A percentile compares a stretch with the other conserved stretches of the same genome.
phyloP scores from a whole-genome alignment of 1,140 invertebrate species.

The Drosophila biarmipes region DNA sequence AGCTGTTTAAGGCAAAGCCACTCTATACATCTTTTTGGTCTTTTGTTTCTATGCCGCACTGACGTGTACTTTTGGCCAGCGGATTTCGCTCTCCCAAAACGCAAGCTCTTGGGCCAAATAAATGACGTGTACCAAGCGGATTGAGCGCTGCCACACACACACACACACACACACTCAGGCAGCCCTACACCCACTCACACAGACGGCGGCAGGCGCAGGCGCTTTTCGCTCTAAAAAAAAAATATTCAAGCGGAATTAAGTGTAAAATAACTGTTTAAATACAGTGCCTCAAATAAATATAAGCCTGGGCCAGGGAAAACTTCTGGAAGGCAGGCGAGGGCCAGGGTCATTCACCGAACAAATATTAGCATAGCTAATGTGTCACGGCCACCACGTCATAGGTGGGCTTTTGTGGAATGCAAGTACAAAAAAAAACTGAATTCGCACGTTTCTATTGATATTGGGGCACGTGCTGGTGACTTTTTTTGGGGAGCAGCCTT shows the following conservation, averaged over 20 bases:
- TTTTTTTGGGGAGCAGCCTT: slow-evolving; percentile 8
- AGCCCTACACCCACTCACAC: slow-evolving; percentile 14
- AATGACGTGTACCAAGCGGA: slow-evolving; percentile 76
- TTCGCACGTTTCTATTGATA: slow-evolving; percentile 20
- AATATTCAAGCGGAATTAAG: slow-evolving; percentile 1
- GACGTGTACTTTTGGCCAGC: slow-evolving; percentile 57
- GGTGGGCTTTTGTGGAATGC: background rate
- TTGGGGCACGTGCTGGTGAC: slow-evolving; percentile 32
- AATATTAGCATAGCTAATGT: slow-evolving; percentile 16
- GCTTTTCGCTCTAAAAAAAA: slow-evolving; percentile 21
- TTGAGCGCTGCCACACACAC: slow-evolving; percentile 42
- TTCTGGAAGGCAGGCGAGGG: background rate
- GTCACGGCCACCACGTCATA: slow-evolving; percentile 32
- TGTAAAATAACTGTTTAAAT: slow-evolving; percentile 6
- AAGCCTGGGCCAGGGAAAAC: background rate
- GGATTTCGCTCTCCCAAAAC: background rate
- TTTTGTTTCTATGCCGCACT: slow-evolving; percentile 38
- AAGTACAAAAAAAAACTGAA: background rate
- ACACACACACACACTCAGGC: slow-evolving; percentile 4
- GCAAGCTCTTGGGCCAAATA: slow-evolving; percentile 14
- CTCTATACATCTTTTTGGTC: background rate
- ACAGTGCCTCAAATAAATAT: background rate
- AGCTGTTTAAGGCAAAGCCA: slow-evolving; percentile 43
- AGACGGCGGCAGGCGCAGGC: slow-evolving; percentile 51
- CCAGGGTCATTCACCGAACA: slow-evolving; percentile 21